Evolutionary conservation across 2,113 vertebrate genomes (phyloP).

Genomic region (Mirza zaza): DNA sequence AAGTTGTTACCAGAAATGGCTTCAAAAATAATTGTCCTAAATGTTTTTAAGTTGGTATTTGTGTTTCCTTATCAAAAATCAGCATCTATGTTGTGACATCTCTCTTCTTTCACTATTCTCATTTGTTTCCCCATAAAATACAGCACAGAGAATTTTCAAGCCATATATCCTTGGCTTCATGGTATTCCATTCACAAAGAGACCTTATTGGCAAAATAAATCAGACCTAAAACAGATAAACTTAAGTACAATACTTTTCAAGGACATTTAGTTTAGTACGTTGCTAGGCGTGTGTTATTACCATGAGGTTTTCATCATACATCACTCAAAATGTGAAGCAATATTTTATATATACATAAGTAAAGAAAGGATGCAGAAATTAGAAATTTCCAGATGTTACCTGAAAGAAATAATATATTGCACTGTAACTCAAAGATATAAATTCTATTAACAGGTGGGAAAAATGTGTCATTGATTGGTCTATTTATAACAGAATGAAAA

Average conservation of each 20-base stretch:
- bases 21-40: not conserved
- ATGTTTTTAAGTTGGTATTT: not conserved
- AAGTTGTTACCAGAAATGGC: not conserved
- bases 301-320: constrained; percentile 53
- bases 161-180: not conserved
- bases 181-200: not conserved
- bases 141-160: not conserved
- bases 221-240: not conserved
- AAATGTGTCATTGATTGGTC: not conserved
- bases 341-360: constrained; percentile 66
- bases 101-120: rapidly evolving
- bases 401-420: not conserved
- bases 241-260: constrained; percentile 40
- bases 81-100: rapidly evolving
- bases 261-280: not conserved
- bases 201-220: not conserved
- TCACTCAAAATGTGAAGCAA: constrained; percentile 25
- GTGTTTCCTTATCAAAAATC: not conserved
- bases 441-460: not conserved
- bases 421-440: not conserved
- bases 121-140: not conserved
- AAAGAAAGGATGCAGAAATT: constrained; percentile 63
- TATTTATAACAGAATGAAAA: not conserved
- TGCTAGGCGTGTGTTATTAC: constrained; percentile 32
- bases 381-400: not conserved